Evolutionary conservation across 2,888 invertebrate genomes (phyloP), one percentile per base, ranked within the genome.

Genomic region (Microchrysa polita): DNA sequence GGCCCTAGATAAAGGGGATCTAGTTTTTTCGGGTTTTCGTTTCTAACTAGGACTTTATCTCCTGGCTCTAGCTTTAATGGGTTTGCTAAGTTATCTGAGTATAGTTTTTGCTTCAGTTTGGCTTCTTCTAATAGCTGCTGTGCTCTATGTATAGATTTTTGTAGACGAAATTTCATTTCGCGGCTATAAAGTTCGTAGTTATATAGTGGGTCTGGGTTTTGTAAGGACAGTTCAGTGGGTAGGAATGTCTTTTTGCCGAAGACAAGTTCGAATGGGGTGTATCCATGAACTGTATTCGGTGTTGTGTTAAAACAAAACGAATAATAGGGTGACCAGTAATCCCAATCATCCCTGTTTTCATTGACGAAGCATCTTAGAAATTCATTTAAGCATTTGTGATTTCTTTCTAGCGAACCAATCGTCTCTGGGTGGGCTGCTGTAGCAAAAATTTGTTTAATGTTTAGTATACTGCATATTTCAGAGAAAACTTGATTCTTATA

Each of bases 361-460:
- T 34, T 76, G 22, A 72, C 55, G 22, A 77, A 77, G 12, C 65
- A 74, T 57, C 77, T 53, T 23, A 78, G 27, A 18, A 74, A 78
- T 60, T 77, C 78, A 63, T 78, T 78, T 10, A 77, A 65, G 23
- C 74, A 72, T 67, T 78, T 65, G 55, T 78, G 77, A 72, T 77
- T 77, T 14, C 77, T 72, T 76, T 79, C 77, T 20, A 78, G 55
- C 22, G 76, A 75, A 4, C 78, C 76, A 18, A 79, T 63, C 2
- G 75, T 73, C 55, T 77, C 74, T 23, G 76, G 76, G 53, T 78
- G 77, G 52, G 75, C 72, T 14, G 76, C 67, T 42, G 77, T 76
- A 14, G 77, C 71, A 40, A 74, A 74, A 14, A 72, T 67, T 4
- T 74, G 34, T n/a, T 73, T 27, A 22, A 75, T 73, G 40, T 76